These are phyloP conservation scores for Zootermopsis nevadensis DNA, from an alignment of 2,888 invertebrate genomes.

Conservation along the genomic window DNA sequence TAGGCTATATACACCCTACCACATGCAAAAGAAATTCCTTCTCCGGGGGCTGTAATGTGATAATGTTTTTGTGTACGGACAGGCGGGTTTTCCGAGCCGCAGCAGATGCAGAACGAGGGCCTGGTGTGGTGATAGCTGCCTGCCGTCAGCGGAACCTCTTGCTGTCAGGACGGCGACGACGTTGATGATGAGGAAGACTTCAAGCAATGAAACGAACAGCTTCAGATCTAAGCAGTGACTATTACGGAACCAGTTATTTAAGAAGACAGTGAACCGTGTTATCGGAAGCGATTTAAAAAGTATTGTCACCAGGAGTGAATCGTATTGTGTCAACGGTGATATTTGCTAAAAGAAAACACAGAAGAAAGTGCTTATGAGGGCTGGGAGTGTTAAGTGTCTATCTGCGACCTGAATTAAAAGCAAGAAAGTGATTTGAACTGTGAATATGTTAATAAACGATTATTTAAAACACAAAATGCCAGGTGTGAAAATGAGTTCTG, in stretches of 20 bases:
- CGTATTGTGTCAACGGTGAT: background rate
- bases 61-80: slow-evolving; percentile 55
- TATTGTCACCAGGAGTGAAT: background rate
- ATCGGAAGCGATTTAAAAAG: too few relatives aligned
- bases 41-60: background rate
- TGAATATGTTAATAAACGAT: background rate
- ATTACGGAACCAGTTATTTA: too few relatives aligned
- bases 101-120: slow-evolving; percentile 78
- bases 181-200: slow-evolving; percentile 21
- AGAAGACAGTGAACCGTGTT: too few relatives aligned
- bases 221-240: too few relatives aligned
- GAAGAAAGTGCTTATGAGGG: too few relatives aligned
- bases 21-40: too few relatives aligned
- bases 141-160: background rate
- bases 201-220: background rate
- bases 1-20: too few relatives aligned
- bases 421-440: background rate
- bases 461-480: background rate
- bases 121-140: slow-evolving; percentile 72
- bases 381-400: too few relatives aligned
- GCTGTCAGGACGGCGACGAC: background rate
- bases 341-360: background rate
- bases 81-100: slow-evolving; percentile 74
- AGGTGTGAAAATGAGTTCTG: background rate
- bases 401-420: too few relatives aligned